Evolutionary conservation across 2,113 vertebrate species (phyloP), one percentile per base, ranked within the genome.

Genomic region (Gymnogyps californianus): DNA sequence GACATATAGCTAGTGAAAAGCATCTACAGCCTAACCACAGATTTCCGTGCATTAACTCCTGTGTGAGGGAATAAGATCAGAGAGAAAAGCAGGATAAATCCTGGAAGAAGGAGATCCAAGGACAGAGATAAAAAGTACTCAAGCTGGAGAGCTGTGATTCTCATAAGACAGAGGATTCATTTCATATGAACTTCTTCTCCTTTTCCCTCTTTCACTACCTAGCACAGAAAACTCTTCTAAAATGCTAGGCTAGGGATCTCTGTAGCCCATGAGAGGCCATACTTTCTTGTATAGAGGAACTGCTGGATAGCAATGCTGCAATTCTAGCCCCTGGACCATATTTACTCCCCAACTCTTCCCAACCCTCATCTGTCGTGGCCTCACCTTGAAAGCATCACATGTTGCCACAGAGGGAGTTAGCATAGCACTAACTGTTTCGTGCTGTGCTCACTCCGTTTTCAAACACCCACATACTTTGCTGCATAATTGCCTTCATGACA

Each of bases 401-500:
- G 18, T 83, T 87, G 57, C 83, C 59, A 2, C 42, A 32, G 89
- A 36, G 52, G 36, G 64, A 69, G 61, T 47, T 21, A 69, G 55
- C 59, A 36, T 1, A 59, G 55, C 25, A 11, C 7, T 0, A 42
- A 2, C 12, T 26, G 22, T 17, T 87, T 26, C 1, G 0, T 51
- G 66, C 46, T 0, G 0, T 21, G 78, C 71, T 90, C 2, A 0
- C 54, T 90, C 58, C 21, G 51, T 69, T 64, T 90, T 11, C 65
- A 38, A 89, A 91, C 71, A 61, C 82, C 76, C 80, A 58, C 46
- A 0, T 19, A 2, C 59, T 61, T 44, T 44, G 65, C 57, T 87
- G 77, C 36, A 7, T 44, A 65, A 78, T 84, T 82, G 46, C 80
- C 42, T 66, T 91, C 49, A 16, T 69, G 52, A 67, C 77, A 89